A percentile compares a stretch with the other conserved stretches of the same genome.
phyloP scores from a whole-genome alignment of 2,113 vertebrate genomes.

The Cynocephalus volans region DNA sequence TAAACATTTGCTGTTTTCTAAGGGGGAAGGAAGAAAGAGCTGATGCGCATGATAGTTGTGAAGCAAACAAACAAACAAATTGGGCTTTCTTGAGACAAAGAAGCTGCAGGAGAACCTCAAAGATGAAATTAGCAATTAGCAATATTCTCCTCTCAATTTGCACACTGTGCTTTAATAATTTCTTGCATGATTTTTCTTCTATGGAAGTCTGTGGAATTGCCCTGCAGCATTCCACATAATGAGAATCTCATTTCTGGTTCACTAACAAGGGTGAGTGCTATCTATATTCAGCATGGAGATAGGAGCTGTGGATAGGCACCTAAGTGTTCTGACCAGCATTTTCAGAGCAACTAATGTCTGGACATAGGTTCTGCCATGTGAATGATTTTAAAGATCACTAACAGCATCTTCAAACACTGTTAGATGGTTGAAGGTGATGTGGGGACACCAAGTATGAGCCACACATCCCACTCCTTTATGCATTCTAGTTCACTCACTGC shows the following conservation, averaged over 20 bases:
- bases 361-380: background rate
- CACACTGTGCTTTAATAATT: conserved; percentile 70
- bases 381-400: conserved; percentile 44
- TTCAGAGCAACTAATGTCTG: conserved; percentile 41
- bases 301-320: background rate
- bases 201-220: conserved; percentile 61
- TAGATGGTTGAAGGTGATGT: conserved; percentile 36
- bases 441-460: background rate
- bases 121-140: conserved; percentile 71
- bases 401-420: conserved; percentile 22
- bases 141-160: conserved; percentile 67
- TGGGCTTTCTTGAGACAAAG: conserved; percentile 63
- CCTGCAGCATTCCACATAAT: conserved; percentile 67
- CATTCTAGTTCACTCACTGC: conserved; percentile 8
- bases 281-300: conserved; percentile 28
- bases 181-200: conserved; percentile 66
- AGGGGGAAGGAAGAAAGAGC: background rate
- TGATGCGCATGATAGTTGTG: conserved; percentile 52
- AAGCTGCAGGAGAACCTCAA: conserved; percentile 71
- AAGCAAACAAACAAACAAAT: conserved; percentile 66
- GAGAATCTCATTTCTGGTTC: conserved; percentile 71
- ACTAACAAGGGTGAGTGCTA: conserved; percentile 54
- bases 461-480: background rate
- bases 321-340: conserved; percentile 33
- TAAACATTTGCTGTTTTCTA: conserved; percentile 56